Evolutionary conservation across 1,140 invertebrate species (phyloP).

Genomic region (Ceratoteleas bidentatus): DNA sequence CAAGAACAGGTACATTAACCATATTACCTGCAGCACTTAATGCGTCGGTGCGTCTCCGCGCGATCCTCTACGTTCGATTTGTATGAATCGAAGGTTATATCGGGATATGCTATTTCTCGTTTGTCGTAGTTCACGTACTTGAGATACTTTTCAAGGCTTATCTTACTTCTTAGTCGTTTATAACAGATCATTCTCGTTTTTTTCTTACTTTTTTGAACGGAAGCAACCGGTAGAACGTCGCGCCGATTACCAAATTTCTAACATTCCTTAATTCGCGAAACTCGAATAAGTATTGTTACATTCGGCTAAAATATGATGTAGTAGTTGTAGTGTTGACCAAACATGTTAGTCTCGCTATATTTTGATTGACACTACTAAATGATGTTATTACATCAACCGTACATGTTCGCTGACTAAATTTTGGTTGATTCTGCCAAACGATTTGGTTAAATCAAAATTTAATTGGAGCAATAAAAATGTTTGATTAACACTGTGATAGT

Average conservation of each 20-base stretch:
- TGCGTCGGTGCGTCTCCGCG: slow-evolving; percentile 70
- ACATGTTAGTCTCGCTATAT: too few species aligned
- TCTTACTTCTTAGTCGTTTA: slow-evolving; percentile 62
- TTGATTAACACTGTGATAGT: too few species aligned
- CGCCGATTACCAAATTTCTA: slow-evolving; percentile 8
- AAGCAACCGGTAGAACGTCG: slow-evolving; percentile 46
- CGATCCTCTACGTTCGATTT: slow-evolving; percentile 63
- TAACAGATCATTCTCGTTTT: slow-evolving; percentile 55
- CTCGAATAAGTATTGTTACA: not conserved
- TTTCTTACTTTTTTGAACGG: slow-evolving; percentile 34
- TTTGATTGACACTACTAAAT: too few species aligned
- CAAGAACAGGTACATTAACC: slow-evolving; percentile 80
- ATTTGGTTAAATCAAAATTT: too few species aligned
- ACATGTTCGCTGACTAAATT: too few species aligned
- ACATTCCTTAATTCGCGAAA: not conserved
- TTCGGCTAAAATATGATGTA: too few species aligned
- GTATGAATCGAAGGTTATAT: slow-evolving; percentile 63
- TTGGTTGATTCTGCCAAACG: too few species aligned
- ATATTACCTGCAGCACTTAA: slow-evolving; percentile 78
- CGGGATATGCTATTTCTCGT: slow-evolving; percentile 62
- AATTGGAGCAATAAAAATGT: too few species aligned
- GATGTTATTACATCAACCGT: too few species aligned
- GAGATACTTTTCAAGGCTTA: slow-evolving; percentile 62
- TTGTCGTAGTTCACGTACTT: slow-evolving; percentile 51
- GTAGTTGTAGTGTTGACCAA: too few species aligned